phyloP scores from a whole-genome alignment of 2,888 invertebrate species.

The Cacoxenus indagator region DNA sequence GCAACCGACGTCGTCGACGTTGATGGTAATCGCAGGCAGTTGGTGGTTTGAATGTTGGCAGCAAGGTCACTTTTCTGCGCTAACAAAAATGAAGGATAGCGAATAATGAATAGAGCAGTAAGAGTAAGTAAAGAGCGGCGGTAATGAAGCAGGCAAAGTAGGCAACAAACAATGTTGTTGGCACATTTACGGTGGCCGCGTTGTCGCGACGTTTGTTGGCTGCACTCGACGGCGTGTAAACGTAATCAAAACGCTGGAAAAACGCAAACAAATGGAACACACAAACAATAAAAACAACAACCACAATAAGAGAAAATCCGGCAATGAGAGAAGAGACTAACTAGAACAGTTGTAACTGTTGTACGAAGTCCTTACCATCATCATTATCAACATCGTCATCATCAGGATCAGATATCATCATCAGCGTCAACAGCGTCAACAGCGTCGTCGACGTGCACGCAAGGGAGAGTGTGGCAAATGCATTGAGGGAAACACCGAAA shows the following conservation, averaged over 20 bases:
- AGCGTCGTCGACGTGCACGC: background rate
- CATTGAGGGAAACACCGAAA: background rate
- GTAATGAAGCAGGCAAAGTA: background rate
- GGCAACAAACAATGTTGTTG: background rate
- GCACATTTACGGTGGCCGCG: constrained; percentile 4
- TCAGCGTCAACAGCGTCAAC: too few relatives aligned
- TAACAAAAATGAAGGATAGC: background rate
- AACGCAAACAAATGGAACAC: constrained; percentile 10
- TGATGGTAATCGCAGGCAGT: background rate
- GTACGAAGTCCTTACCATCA: background rate
- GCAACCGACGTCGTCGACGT: background rate
- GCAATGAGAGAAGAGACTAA: constrained; percentile 11
- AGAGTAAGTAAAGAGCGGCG: background rate
- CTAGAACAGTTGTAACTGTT: background rate
- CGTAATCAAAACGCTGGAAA: constrained; percentile 21
- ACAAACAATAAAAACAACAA: background rate
- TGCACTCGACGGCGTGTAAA: constrained; percentile 13
- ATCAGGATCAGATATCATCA: background rate
- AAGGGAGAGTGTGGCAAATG: background rate
- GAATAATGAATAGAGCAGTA: background rate
- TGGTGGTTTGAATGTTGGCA: background rate
- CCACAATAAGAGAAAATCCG: constrained; percentile 28
- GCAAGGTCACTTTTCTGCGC: constrained; percentile 16
- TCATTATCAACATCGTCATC: background rate
- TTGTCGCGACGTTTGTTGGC: too few relatives aligned